phyloP scores from a whole-genome alignment of 1,140 invertebrate species.

The Hylaeus volcanicus region DNA sequence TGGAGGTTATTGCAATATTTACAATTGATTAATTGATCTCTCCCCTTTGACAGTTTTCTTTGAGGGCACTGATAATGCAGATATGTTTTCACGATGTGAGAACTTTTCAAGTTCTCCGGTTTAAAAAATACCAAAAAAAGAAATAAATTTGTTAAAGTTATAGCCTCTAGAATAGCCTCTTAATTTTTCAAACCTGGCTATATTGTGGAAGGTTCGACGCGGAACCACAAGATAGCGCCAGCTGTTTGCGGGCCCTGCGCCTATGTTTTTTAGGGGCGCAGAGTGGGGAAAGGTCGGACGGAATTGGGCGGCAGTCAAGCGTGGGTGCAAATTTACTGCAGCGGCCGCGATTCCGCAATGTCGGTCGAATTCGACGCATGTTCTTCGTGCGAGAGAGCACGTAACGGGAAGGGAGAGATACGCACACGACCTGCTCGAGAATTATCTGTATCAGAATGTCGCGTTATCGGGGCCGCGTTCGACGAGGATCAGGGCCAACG shows the following conservation, averaged over 20 bases:
- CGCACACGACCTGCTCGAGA: background rate
- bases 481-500: background rate
- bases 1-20: too few relatives aligned
- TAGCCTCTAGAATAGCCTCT: too few relatives aligned
- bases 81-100: too few relatives aligned
- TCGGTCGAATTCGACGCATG: constrained; percentile 33
- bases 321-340: constrained; percentile 65
- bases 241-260: constrained; percentile 48
- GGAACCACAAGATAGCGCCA: constrained; percentile 68
- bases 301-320: constrained; percentile 49
- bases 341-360: constrained; percentile 29
- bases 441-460: constrained; percentile 14
- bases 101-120: too few relatives aligned
- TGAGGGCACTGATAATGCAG: too few relatives aligned
- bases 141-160: too few relatives aligned
- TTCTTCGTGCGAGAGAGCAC: constrained; percentile 14
- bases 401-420: background rate
- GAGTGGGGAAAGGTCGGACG: constrained; percentile 15
- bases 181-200: too few relatives aligned
- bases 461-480: constrained; percentile 11
- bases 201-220: constrained; percentile 61
- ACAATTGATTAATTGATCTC: too few relatives aligned
- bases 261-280: constrained; percentile 50
- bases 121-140: too few relatives aligned
- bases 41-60: too few relatives aligned